A percentile compares a stretch with the other conserved stretches of the same genome.
phyloP scores from a whole-genome alignment of 2,113 vertebrate genomes.

The Eupsittula cactorum region DNA sequence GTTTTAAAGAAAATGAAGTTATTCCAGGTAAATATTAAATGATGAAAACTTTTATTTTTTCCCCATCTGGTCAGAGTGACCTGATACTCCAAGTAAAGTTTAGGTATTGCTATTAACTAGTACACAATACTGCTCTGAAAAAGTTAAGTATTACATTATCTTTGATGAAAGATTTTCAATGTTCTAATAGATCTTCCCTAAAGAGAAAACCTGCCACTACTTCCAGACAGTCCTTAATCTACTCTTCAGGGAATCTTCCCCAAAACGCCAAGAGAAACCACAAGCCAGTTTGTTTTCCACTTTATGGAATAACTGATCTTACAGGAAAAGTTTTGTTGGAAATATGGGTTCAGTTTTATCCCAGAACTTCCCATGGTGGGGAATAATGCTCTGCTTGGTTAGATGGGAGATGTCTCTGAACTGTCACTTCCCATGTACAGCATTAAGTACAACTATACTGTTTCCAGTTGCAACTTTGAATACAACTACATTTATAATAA shows the following conservation, averaged over 20 bases:
- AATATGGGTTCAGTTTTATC: not conserved
- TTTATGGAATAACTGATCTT: not conserved
- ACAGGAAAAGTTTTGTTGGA: not conserved
- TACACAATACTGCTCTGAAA: not conserved
- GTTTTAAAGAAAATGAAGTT: not conserved
- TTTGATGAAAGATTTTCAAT: not conserved
- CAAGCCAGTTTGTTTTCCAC: not conserved
- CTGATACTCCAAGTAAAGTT: not conserved
- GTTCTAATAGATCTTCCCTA: not conserved
- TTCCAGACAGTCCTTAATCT: not conserved
- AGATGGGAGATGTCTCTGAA: not conserved
- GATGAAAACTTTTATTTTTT: not conserved
- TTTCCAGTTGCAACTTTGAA: not conserved
- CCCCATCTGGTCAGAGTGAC: not conserved
- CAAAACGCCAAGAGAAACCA: not conserved
- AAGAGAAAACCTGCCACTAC: not conserved
- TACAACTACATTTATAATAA: not conserved
- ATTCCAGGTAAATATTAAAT: not conserved
- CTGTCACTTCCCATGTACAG: not conserved
- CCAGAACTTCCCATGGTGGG: not conserved
- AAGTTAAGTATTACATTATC: not conserved
- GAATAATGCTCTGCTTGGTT: not conserved
- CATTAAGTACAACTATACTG: not conserved
- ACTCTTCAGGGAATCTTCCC: not conserved
- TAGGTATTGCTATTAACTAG: not conserved